A percentile compares a stretch with the other conserved stretches of the same genome.
Evolutionary conservation across 2,113 vertebrate species (phyloP).

Genomic region (Coryphaenoides rupestris): DNA sequence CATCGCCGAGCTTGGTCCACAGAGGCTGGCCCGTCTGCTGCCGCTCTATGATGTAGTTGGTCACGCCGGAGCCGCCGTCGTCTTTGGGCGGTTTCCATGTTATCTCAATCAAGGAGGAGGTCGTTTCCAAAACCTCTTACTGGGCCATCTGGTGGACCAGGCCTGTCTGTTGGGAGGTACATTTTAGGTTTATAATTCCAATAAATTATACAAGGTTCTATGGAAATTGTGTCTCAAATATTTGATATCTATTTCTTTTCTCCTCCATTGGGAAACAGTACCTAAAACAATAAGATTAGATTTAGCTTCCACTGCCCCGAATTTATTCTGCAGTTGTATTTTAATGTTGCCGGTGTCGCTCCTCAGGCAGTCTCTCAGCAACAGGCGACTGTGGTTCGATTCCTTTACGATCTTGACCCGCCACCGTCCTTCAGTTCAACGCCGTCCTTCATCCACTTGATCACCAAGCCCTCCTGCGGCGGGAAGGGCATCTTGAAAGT

Average conservation of each 20-base stretch:
- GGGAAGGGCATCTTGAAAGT: conserved; percentile 78
- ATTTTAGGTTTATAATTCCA: too few species aligned
- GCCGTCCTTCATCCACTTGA: conserved; percentile 77
- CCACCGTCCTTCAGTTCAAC: conserved; percentile 66
- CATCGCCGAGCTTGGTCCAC: conserved; percentile 78
- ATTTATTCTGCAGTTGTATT: conserved; percentile 77
- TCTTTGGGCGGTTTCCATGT: conserved; percentile 79
- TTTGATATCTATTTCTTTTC: neutral
- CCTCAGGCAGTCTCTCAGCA: conserved; percentile 74
- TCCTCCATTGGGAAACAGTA: conserved; percentile 31
- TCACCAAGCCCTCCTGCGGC: conserved; percentile 70
- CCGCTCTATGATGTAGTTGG: conserved; percentile 76
- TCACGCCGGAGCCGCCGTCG: conserved; percentile 74
- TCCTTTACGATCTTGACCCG: conserved; percentile 70
- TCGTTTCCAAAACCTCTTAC: conserved; percentile 72
- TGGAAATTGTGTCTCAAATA: too few species aligned
- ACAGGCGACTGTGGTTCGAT: conserved; percentile 70
- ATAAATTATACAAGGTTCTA: too few species aligned
- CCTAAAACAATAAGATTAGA: conserved; percentile 76
- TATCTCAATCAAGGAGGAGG: conserved; percentile 68
- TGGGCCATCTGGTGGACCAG: conserved; percentile 79
- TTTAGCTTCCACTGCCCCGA: conserved; percentile 68
- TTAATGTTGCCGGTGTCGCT: conserved; percentile 80
- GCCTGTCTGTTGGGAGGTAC: conserved; percentile 66
- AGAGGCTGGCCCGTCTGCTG: conserved; percentile 68